Conservation (phyloP, 2,113 vertebrate species). For the Strix uralensis region DNA sequence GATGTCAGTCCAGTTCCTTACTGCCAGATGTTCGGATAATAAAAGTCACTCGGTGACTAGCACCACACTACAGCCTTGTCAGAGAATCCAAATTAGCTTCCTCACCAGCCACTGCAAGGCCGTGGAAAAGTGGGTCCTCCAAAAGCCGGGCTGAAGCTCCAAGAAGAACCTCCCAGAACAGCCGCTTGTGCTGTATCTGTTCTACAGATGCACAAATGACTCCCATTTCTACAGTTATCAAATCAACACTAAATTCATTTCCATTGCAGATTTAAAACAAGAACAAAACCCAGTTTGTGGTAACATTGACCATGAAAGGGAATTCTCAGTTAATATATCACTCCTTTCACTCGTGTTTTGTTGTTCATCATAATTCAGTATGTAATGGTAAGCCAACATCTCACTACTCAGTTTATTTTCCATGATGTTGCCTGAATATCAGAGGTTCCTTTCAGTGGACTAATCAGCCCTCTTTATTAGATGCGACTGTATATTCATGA, state of each 20-base stretch:
- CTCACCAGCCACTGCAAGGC: background rate
- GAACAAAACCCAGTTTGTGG: background rate
- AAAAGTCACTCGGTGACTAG: constrained; percentile 1
- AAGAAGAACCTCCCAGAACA: background rate
- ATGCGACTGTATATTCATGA: constrained; percentile 31
- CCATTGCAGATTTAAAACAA: background rate
- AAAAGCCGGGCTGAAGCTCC: background rate
- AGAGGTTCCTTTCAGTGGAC: background rate
- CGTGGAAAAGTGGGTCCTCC: background rate
- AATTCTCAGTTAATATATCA: background rate
- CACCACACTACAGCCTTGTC: background rate
- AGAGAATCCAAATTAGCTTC: background rate
- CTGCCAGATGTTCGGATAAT: constrained; percentile 39
- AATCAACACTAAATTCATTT: constrained; percentile 13
- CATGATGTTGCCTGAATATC: background rate
- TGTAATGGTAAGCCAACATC: background rate
- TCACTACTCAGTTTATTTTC: constrained; percentile 34
- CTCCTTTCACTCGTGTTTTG: constrained; percentile 1
- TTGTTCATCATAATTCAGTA: constrained; percentile 33
- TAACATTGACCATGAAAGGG: background rate
- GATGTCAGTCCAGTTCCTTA: background rate
- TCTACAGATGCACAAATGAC: background rate
- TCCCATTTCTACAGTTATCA: background rate
- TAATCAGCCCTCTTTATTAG: constrained; percentile 53
- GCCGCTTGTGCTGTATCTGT: background rate